Percentiles rank a stretch among this genome's conserved stretches.
Conservation (phyloP, 2,113 vertebrate species). For the Notarius quadriscutis region DNA sequence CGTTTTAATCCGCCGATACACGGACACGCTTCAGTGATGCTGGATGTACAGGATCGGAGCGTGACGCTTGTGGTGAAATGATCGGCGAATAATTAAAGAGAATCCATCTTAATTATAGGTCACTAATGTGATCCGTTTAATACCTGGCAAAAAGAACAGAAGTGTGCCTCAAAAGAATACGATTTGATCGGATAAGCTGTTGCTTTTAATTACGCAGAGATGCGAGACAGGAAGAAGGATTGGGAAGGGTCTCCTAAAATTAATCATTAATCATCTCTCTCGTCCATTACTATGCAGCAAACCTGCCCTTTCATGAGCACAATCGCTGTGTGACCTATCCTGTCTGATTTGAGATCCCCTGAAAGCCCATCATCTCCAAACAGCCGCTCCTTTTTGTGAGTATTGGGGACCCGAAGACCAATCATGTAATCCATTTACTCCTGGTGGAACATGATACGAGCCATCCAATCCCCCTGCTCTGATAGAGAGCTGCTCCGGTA, state of each 20-base stretch:
- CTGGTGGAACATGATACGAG: slow-evolving; percentile 22
- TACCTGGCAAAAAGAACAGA: slow-evolving; percentile 4
- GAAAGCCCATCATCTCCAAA: slow-evolving; percentile 46
- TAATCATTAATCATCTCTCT: slow-evolving; percentile 57
- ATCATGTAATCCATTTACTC: slow-evolving; percentile 53
- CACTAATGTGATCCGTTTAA: slow-evolving; percentile 39
- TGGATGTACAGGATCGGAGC: background rate
- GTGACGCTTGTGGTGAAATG: background rate
- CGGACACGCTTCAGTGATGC: background rate
- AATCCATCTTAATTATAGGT: slow-evolving; percentile 30
- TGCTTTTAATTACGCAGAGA: slow-evolving; percentile 65
- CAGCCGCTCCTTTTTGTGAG: slow-evolving; percentile 53
- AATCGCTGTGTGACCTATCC: slow-evolving; percentile 60
- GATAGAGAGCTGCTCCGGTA: slow-evolving; percentile 44
- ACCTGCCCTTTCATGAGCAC: slow-evolving; percentile 48
- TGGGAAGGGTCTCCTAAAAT: slow-evolving; percentile 28
- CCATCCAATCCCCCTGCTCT: slow-evolving; percentile 41
- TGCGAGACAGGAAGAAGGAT: slow-evolving; percentile 46
- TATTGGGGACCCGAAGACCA: slow-evolving; percentile 47
- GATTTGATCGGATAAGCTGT: slow-evolving; percentile 60
- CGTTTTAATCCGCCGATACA: background rate
- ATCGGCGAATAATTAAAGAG: background rate
- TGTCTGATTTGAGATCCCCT: slow-evolving; percentile 59
- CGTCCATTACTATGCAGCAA: slow-evolving; percentile 51
- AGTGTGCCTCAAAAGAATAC: slow-evolving; percentile 49